Conservation (phyloP, 2,888 invertebrate genomes). For the Piscicola geometra region DNA sequence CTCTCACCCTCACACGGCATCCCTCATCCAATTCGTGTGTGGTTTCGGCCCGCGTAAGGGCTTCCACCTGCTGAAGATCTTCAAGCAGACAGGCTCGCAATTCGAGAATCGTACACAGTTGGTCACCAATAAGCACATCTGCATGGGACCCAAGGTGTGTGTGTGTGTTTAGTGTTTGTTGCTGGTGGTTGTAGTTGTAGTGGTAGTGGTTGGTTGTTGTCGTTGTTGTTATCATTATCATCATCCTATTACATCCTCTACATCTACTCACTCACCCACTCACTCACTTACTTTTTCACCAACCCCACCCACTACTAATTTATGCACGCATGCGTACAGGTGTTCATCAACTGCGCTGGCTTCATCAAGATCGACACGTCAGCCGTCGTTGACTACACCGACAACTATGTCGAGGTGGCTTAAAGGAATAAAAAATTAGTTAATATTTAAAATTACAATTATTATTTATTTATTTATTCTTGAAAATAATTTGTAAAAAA, state of each 20-base stretch:
- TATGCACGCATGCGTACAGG: slow-evolving; percentile 53
- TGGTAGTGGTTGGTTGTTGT: background rate
- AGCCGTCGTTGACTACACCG: slow-evolving; percentile 71
- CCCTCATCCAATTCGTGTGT: slow-evolving; percentile 87
- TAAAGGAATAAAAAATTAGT: no score
- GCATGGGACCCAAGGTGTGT: slow-evolving; percentile 81
- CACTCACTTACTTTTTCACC: no score
- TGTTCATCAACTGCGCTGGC: slow-evolving; percentile 97
- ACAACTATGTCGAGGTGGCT: slow-evolving; percentile 28
- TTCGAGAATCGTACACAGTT: slow-evolving; percentile 90
- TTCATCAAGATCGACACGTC: slow-evolving; percentile 97
- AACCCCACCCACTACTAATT: no score
- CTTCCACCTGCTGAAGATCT: slow-evolving; percentile 59
- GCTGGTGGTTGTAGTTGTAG: background rate
- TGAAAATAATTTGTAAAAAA: no score
- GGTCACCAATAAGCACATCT: slow-evolving; percentile 84
- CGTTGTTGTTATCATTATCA: background rate
- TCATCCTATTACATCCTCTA: no score
- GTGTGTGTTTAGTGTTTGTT: slow-evolving; percentile 58
- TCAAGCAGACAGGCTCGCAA: slow-evolving; percentile 69
- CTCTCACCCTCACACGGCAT: slow-evolving; percentile 77
- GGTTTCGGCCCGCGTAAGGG: slow-evolving; percentile 94
- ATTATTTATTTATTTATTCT: no score
- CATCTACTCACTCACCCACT: no score
- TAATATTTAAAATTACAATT: no score